Conservation (phyloP, 2,797 vertebrate genomes). For the Myoxocephalus aenaeus region DNA sequence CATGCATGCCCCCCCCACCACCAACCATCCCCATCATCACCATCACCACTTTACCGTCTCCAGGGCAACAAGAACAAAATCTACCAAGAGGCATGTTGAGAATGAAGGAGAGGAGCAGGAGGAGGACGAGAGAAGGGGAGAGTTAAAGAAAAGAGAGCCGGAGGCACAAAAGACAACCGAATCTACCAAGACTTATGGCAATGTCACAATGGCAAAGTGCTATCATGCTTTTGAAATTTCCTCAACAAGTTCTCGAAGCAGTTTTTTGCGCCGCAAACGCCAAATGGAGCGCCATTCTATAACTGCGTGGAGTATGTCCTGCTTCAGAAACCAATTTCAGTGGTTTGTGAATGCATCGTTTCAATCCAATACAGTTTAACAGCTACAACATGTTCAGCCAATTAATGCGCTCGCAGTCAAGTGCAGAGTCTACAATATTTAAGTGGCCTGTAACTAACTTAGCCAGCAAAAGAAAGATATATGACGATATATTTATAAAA, state of each 20-base stretch:
- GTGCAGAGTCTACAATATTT: neutral
- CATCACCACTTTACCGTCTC: slow-evolving; percentile 72
- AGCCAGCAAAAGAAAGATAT: neutral
- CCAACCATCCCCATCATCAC: slow-evolving; percentile 19
- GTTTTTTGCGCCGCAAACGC: neutral
- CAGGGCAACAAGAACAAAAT: slow-evolving; percentile 76
- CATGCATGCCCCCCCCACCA: slow-evolving; percentile 28
- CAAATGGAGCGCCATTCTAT: neutral
- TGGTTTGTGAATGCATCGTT: neutral
- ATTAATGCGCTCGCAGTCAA: neutral
- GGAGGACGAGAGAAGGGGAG: slow-evolving; percentile 14
- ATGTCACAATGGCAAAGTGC: neutral
- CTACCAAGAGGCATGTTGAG: slow-evolving; percentile 62
- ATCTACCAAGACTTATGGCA: slow-evolving; percentile 32
- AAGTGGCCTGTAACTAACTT: neutral
- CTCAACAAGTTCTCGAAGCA: neutral
- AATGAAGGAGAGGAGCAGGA: slow-evolving; percentile 49
- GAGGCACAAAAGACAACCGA: slow-evolving; percentile 48
- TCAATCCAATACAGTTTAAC: neutral
- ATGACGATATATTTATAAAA: neutral
- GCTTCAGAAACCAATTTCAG: neutral
- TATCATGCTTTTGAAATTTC: neutral
- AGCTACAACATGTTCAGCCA: neutral
- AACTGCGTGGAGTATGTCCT: neutral
- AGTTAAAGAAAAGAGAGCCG: slow-evolving; percentile 36